phyloP scores from a whole-genome alignment of 2,113 vertebrate genomes.

The Plestiodon gilberti region DNA sequence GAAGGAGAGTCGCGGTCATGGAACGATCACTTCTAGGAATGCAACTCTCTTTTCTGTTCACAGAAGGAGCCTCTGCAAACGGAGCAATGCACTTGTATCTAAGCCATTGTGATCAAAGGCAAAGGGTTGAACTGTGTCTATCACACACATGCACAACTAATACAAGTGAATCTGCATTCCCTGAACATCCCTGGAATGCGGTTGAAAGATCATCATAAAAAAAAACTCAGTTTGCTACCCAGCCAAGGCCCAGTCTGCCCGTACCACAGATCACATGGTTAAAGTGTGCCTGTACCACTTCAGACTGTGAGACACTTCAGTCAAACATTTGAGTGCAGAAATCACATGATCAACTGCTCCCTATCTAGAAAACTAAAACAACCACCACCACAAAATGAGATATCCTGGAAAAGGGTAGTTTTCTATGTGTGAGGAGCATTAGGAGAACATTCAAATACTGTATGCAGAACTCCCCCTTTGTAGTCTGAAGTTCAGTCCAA shows the following conservation, averaged over 20 bases:
- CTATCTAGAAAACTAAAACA: neutral
- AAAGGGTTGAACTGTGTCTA: neutral
- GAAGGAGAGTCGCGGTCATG: no score
- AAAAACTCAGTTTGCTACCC: neutral
- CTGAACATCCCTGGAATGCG: neutral
- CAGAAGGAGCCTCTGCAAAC: no score
- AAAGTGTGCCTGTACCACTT: neutral
- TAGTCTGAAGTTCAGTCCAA: neutral
- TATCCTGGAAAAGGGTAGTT: neutral
- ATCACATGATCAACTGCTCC: neutral
- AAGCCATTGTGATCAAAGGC: no score
- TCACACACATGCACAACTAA: neutral
- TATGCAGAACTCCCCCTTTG: neutral
- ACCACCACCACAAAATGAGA: no score
- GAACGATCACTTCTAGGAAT: no score
- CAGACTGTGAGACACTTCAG: neutral
- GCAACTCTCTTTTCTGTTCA: no score
- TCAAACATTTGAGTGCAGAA: neutral
- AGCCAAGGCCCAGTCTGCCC: neutral
- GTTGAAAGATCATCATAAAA: neutral
- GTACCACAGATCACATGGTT: neutral
- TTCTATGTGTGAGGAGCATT: neutral
- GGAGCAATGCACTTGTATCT: no score
- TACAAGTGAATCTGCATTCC: neutral
- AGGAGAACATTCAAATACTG: no score